Percentiles rank a stretch among this genome's conserved stretches.
These are phyloP conservation scores for Dufourea novaeangliae DNA, from an alignment of 1,140 invertebrate genomes.

Conservation along the genomic window DNA sequence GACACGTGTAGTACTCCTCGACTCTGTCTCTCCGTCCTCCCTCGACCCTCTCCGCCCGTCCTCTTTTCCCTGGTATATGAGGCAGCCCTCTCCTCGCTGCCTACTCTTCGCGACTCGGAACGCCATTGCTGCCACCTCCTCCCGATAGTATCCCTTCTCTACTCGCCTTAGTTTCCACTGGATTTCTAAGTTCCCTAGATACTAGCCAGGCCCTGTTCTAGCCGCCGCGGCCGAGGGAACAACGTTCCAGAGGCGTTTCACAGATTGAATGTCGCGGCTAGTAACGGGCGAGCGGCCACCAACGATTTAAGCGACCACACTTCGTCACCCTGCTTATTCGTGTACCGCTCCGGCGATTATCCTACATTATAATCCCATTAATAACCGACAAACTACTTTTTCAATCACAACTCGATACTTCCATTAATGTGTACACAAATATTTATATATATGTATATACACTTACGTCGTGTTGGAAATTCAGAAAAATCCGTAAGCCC, in stretches of 20 bases:
- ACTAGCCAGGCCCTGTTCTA: slow-evolving; percentile 47
- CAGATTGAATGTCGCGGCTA: slow-evolving; percentile 28
- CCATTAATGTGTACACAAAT: neutral
- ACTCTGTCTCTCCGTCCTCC: slow-evolving; percentile 63
- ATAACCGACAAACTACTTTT: neutral
- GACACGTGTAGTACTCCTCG: slow-evolving; percentile 73
- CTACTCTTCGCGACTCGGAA: slow-evolving; percentile 47
- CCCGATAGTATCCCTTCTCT: slow-evolving; percentile 65
- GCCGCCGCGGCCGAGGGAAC: slow-evolving; percentile 30
- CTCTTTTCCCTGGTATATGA: slow-evolving; percentile 56
- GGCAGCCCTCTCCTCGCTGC: slow-evolving; percentile 58
- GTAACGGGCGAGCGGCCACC: slow-evolving; percentile 3
- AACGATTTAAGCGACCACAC: neutral
- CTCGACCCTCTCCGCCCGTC: slow-evolving; percentile 43
- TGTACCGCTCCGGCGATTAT: neutral
- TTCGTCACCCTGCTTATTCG: slow-evolving; percentile 24
- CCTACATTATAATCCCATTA: neutral
- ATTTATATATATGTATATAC: neutral
- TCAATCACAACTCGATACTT: neutral
- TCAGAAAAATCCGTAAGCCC: slow-evolving; percentile 14
- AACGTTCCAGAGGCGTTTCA: slow-evolving; percentile 16
- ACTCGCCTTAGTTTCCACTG: slow-evolving; percentile 53
- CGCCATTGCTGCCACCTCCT: slow-evolving; percentile 62
- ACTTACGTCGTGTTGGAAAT: slow-evolving; percentile 3
- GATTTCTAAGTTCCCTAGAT: slow-evolving; percentile 66